phyloP scores from a whole-genome alignment of 1,140 invertebrate species.

The Alviniconcha marisindica region DNA sequence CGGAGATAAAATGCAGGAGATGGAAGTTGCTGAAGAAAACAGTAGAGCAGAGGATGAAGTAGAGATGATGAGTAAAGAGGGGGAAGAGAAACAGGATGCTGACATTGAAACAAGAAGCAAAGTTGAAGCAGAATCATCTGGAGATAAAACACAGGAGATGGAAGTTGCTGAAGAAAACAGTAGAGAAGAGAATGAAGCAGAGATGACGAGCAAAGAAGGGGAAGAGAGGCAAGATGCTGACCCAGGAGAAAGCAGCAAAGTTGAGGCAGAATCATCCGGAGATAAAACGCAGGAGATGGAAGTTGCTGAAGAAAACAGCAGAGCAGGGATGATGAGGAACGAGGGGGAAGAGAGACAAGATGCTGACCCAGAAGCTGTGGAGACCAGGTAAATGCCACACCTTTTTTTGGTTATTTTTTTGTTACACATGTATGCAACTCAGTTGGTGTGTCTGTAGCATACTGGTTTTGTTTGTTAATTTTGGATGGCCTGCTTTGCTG shows the following conservation, averaged over 20 bases:
- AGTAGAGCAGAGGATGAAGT: neutral
- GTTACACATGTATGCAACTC: too few relatives aligned
- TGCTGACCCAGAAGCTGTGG: neutral
- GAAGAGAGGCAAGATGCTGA: neutral
- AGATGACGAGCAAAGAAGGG: neutral
- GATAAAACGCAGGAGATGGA: neutral
- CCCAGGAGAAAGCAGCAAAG: neutral
- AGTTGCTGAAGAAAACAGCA: neutral
- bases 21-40: neutral
- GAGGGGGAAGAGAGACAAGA: neutral
- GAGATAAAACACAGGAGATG: neutral
- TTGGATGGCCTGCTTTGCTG: too few relatives aligned
- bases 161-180: neutral
- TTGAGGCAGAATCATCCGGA: neutral
- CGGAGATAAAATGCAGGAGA: neutral
- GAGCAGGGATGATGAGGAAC: neutral
- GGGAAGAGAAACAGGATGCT: neutral
- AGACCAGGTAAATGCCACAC: too few relatives aligned
- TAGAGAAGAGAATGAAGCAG: neutral
- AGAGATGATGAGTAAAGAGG: neutral
- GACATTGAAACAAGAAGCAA: neutral
- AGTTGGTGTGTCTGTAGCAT: too few relatives aligned
- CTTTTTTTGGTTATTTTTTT: too few relatives aligned
- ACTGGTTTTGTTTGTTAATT: too few relatives aligned
- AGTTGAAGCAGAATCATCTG: neutral